These are phyloP conservation scores for Pardalotus punctatus DNA, from an alignment of 2,113 vertebrate genomes.

Conservation along the genomic window DNA sequence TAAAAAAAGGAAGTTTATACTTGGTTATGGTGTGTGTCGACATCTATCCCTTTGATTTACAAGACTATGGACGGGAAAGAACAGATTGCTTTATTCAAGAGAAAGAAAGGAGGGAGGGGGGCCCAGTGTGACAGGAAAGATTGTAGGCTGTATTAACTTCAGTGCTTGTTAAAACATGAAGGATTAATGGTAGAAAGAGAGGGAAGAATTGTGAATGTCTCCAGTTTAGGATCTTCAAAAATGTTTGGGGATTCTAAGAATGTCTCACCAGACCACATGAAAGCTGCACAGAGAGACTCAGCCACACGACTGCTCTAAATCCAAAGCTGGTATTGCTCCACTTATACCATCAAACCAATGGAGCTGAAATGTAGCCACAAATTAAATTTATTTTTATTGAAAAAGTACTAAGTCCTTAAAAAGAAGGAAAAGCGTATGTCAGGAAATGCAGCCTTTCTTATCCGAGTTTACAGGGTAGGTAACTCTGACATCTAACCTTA, in stretches of 20 bases:
- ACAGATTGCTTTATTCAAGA: slow-evolving; percentile 70
- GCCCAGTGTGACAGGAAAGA: slow-evolving; percentile 69
- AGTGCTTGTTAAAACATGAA: slow-evolving; percentile 78
- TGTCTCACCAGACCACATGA: slow-evolving; percentile 77
- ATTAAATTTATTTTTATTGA: slow-evolving; percentile 81
- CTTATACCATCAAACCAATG: slow-evolving; percentile 72
- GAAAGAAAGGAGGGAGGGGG: slow-evolving; percentile 49
- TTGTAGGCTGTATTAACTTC: slow-evolving; percentile 70
- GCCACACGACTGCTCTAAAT: slow-evolving; percentile 76
- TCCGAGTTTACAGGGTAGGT: background rate
- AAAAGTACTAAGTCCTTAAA: slow-evolving; percentile 74
- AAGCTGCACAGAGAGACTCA: slow-evolving; percentile 64
- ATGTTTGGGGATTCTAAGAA: slow-evolving; percentile 77
- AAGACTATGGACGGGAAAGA: slow-evolving; percentile 48
- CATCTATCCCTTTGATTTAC: slow-evolving; percentile 70
- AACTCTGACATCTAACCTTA: slow-evolving; percentile 15
- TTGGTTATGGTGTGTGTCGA: slow-evolving; percentile 55
- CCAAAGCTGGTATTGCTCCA: slow-evolving; percentile 69
- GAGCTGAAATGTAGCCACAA: slow-evolving; percentile 76
- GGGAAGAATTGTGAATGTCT: slow-evolving; percentile 75
- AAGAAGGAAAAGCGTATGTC: slow-evolving; percentile 51
- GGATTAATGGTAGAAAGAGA: slow-evolving; percentile 74
- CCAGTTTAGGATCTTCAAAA: slow-evolving; percentile 78
- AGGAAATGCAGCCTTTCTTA: slow-evolving; percentile 16
- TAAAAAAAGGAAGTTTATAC: slow-evolving; percentile 71